These are phyloP conservation scores for Cataglyphis livida DNA, from an alignment of 2,888 invertebrate species.

Conservation along the genomic window DNA sequence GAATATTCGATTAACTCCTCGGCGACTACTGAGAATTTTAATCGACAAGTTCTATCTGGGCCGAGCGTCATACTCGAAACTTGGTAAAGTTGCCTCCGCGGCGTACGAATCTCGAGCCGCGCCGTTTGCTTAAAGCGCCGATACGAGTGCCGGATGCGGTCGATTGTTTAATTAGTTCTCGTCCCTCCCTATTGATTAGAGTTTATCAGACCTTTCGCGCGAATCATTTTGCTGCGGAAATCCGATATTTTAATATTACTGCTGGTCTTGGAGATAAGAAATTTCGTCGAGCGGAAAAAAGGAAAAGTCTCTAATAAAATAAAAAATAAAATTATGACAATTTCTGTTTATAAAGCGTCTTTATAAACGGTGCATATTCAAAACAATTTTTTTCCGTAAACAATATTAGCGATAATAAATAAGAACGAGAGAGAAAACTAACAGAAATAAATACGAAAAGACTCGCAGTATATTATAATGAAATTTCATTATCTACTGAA, in stretches of 20 bases:
- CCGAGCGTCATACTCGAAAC: slow-evolving; percentile 47
- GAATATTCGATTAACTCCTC: slow-evolving; percentile 77
- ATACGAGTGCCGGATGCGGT: slow-evolving; percentile 46
- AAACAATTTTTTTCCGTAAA: background rate
- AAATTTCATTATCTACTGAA: background rate
- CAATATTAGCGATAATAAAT: slow-evolving; percentile 3
- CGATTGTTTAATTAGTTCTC: slow-evolving; percentile 56
- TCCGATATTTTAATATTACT: background rate
- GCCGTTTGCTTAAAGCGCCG: slow-evolving; percentile 50
- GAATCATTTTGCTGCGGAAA: background rate
- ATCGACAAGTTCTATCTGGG: slow-evolving; percentile 64
- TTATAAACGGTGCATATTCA: background rate
- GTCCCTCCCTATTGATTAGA: slow-evolving; percentile 32
- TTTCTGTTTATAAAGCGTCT: background rate
- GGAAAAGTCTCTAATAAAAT: background rate
- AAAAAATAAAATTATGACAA: background rate
- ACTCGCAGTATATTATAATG: background rate
- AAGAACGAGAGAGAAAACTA: background rate
- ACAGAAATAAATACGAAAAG: slow-evolving; percentile 1
- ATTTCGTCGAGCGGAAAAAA: background rate
- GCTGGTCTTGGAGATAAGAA: background rate
- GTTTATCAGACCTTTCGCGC: background rate
- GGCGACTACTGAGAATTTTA: slow-evolving; percentile 72
- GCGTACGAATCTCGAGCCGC: slow-evolving; percentile 30
- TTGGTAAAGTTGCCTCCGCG: slow-evolving; percentile 25